Evolutionary conservation across 2,797 vertebrate species (phyloP).

Genomic region (Argentina silus): DNA sequence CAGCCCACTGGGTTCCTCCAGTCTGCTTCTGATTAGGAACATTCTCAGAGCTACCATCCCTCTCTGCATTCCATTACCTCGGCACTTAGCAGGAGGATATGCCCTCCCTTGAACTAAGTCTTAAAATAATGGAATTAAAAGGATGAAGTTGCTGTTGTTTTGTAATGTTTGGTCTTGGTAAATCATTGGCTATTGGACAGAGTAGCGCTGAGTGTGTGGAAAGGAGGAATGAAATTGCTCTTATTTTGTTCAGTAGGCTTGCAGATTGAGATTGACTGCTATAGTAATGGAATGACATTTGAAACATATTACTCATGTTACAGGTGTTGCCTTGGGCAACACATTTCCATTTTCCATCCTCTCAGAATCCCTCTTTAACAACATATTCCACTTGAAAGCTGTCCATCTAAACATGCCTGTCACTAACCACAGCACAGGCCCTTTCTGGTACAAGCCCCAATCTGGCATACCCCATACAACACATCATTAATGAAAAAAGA

Average conservation of each 20-base stretch:
- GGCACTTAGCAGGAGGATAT: slow-evolving; percentile 35
- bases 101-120: slow-evolving; percentile 40
- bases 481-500: slow-evolving; percentile 38
- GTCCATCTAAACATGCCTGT: slow-evolving; percentile 49
- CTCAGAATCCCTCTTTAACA: slow-evolving; percentile 39
- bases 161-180: slow-evolving; percentile 49
- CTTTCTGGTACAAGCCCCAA: slow-evolving; percentile 15
- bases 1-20: slow-evolving; percentile 58
- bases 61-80: slow-evolving; percentile 51
- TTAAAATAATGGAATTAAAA: slow-evolving; percentile 42
- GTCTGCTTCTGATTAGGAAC: slow-evolving; percentile 75
- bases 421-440: slow-evolving; percentile 11
- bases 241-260: slow-evolving; percentile 20
- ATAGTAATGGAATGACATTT: slow-evolving; percentile 37
- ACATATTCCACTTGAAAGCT: slow-evolving; percentile 56
- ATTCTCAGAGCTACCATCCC: slow-evolving; percentile 56
- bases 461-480: slow-evolving; percentile 36
- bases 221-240: slow-evolving; percentile 14
- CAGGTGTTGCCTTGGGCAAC: slow-evolving; percentile 65
- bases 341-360: slow-evolving; percentile 41
- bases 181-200: slow-evolving; percentile 37
- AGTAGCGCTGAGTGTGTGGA: slow-evolving; percentile 6
- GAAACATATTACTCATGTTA: slow-evolving; percentile 52
- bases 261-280: slow-evolving; percentile 39
- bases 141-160: slow-evolving; percentile 45